These are phyloP conservation scores for Drosophila sordidula DNA, from an alignment of 2,888 invertebrate species.

Conservation along the genomic window DNA sequence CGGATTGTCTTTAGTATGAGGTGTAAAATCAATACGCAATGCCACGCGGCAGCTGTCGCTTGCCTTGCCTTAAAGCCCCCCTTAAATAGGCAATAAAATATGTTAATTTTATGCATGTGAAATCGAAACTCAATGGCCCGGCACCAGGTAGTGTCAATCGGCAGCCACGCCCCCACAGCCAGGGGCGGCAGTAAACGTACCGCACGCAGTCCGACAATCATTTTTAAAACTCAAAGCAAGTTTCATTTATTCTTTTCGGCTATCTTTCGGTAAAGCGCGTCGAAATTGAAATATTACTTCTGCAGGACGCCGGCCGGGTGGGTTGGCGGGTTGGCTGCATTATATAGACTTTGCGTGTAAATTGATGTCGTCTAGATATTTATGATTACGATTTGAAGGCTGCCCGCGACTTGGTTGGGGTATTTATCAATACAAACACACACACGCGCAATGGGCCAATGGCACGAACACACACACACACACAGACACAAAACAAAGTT, in stretches of 20 bases:
- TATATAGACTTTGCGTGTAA: constrained; percentile 63
- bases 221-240: constrained; percentile 12
- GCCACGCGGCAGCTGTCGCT: constrained; percentile 38
- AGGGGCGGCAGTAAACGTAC: not conserved
- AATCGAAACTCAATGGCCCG: constrained; percentile 46
- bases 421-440: constrained; percentile 22
- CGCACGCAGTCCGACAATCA: constrained; percentile 2
- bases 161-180: constrained; percentile 9
- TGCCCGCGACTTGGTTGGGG: constrained; percentile 9
- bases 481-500: constrained; percentile 31
- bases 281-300: constrained; percentile 18
- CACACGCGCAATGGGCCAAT: constrained; percentile 43
- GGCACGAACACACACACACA: constrained; percentile 48
- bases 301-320: too few relatives aligned
- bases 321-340: not conserved
- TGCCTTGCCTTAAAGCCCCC: constrained; percentile 22
- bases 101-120: constrained; percentile 53
- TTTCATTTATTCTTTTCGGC: not conserved
- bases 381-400: constrained; percentile 44
- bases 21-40: constrained; percentile 70
- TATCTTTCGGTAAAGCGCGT: not conserved
- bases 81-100: constrained; percentile 52
- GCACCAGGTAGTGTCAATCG: constrained; percentile 47
- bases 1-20: constrained; percentile 26
- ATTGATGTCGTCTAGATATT: constrained; percentile 61